Percentiles rank a stretch among this genome's conserved stretches.
These are phyloP conservation scores for Sisyra terminalis DNA, from an alignment of 2,888 invertebrate genomes.

Conservation along the genomic window DNA sequence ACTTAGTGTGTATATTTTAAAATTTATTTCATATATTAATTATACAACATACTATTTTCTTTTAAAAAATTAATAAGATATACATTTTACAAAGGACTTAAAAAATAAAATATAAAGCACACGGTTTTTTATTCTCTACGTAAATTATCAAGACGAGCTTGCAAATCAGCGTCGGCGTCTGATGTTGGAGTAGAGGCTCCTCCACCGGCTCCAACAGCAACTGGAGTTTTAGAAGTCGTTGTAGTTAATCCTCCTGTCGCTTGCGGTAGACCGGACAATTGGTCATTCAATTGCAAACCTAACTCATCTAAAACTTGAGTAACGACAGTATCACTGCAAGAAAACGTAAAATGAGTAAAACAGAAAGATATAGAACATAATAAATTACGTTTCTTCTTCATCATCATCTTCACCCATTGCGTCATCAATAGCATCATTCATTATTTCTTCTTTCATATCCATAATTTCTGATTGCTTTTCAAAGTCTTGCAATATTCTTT, in stretches of 20 bases:
- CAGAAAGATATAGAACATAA: neutral
- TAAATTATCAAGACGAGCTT: constrained; percentile 89
- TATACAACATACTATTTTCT: constrained; percentile 6
- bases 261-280: constrained; percentile 74
- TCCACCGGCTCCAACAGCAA: constrained; percentile 30
- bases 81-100: too few relatives aligned
- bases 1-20: constrained; percentile 9
- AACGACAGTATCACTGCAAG: constrained; percentile 76
- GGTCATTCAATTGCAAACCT: constrained; percentile 87
- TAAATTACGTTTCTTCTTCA: constrained; percentile 77
- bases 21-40: constrained; percentile 8
- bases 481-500: constrained; percentile 92
- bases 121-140: constrained; percentile 50
- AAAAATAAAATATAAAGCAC: too few relatives aligned
- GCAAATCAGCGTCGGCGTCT: constrained; percentile 94
- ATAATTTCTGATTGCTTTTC: constrained; percentile 99
- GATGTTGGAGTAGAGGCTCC: constrained; percentile 34
- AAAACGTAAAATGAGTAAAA: constrained; percentile 1
- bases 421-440: constrained; percentile 99
- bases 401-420: constrained; percentile 98
- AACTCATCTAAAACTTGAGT: constrained; percentile 94
- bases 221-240: constrained; percentile 42
- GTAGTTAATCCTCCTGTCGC: constrained; percentile 39
- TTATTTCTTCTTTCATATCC: constrained; percentile 99
- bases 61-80: neutral